Evolutionary conservation across 2,888 invertebrate genomes (phyloP).

Genomic region (Lasioglossum vierecki): DNA sequence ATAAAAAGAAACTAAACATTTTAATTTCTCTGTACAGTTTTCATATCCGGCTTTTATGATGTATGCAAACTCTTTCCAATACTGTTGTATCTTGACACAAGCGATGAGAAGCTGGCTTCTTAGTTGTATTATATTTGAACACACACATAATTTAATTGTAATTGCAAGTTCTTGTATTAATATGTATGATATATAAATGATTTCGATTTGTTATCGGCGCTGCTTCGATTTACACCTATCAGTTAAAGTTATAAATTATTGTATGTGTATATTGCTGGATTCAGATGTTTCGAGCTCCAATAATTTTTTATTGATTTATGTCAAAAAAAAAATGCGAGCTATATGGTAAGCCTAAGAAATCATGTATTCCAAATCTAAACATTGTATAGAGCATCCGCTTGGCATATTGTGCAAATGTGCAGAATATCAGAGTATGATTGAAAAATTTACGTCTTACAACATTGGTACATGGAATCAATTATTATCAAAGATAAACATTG

Average conservation of each 20-base stretch:
- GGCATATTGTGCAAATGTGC: slow-evolving; percentile 69
- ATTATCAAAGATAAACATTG: slow-evolving; percentile 27
- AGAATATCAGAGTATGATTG: slow-evolving; percentile 59
- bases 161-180: slow-evolving; percentile 36
- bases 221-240: slow-evolving; percentile 12
- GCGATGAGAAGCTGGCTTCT: slow-evolving; percentile 63
- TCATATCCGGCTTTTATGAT: slow-evolving; percentile 47
- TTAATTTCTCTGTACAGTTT: slow-evolving; percentile 43
- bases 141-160: slow-evolving; percentile 41
- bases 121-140: slow-evolving; percentile 46
- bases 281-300: slow-evolving; percentile 32
- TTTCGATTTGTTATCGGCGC: slow-evolving; percentile 37
- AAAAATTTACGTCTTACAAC: slow-evolving; percentile 45
- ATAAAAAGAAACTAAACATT: slow-evolving; percentile 13
- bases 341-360: slow-evolving; percentile 1
- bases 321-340: slow-evolving; percentile 9
- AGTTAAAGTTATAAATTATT: slow-evolving; percentile 2
- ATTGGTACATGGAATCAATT: slow-evolving; percentile 36
- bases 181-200: slow-evolving; percentile 52
- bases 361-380: slow-evolving; percentile 36
- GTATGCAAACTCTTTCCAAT: slow-evolving; percentile 23
- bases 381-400: slow-evolving; percentile 62
- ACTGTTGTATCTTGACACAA: slow-evolving; percentile 21
- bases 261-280: not conserved
- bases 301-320: slow-evolving; percentile 17